Conservation (phyloP, 2,113 vertebrate species). For the Gavia stellata region DNA sequence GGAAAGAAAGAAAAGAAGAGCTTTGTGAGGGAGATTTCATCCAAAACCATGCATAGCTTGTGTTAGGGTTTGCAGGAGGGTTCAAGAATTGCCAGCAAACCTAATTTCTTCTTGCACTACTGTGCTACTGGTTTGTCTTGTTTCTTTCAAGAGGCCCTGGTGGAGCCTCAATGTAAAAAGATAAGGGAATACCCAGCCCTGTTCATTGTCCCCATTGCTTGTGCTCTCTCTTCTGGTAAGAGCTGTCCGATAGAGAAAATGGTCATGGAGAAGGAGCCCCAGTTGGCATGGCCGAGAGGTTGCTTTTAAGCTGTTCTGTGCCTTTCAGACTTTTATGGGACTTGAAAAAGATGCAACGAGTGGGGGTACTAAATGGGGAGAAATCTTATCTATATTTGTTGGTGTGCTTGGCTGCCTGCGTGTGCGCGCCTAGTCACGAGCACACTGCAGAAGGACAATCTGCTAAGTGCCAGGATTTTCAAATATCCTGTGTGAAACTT, state of each 20-base stretch:
- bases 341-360: background rate
- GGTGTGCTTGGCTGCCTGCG: background rate
- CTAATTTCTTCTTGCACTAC: background rate
- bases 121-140: background rate
- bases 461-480: background rate
- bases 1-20: background rate
- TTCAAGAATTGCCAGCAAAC: background rate
- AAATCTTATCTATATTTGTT: background rate
- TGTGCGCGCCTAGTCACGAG: background rate
- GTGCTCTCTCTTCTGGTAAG: background rate
- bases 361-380: background rate
- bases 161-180: background rate
- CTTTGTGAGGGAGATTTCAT: background rate
- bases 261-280: background rate
- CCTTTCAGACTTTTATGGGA: background rate
- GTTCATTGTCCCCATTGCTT: background rate
- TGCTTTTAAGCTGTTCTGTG: background rate
- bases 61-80: background rate
- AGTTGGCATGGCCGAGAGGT: fast-evolving
- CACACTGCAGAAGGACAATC: background rate
- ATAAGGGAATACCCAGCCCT: background rate
- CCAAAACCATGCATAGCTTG: background rate
- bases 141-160: background rate
- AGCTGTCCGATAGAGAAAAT: background rate
- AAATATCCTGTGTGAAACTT: background rate